Evolutionary conservation across 2,888 invertebrate species (phyloP).

Genomic region (Microplitis deprimator): DNA sequence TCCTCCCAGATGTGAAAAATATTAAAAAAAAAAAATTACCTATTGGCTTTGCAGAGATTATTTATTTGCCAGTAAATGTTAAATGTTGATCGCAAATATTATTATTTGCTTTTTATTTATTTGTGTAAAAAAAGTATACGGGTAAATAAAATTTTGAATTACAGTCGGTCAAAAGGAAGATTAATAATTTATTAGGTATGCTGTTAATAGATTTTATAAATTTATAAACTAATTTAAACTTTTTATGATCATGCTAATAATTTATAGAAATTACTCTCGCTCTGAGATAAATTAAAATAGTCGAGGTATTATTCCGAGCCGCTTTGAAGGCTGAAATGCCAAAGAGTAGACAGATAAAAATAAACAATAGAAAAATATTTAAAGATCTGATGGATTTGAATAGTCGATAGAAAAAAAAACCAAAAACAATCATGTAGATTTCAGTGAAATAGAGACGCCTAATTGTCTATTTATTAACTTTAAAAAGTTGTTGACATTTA

Average conservation of each 20-base stretch:
- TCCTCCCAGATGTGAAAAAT: slow-evolving; percentile 34
- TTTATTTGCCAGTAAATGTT: neutral
- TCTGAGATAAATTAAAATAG: neutral
- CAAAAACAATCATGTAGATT: neutral
- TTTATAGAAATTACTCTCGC: no score
- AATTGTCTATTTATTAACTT: neutral
- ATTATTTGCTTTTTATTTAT: neutral
- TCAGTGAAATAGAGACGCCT: neutral
- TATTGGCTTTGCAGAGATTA: neutral
- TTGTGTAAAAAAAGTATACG: slow-evolving; percentile 34
- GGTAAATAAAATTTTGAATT: slow-evolving; percentile 46
- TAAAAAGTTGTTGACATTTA: neutral
- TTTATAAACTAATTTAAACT: neutral
- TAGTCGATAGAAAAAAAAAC: neutral
- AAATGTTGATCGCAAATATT: neutral
- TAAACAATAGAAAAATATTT: neutral
- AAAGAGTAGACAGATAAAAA: neutral
- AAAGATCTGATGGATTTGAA: no score
- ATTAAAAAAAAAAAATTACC: neutral
- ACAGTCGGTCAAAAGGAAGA: slow-evolving; percentile 51
- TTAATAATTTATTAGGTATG: slow-evolving; percentile 50
- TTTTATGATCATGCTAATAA: no score
- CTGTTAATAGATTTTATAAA: slow-evolving; percentile 41
- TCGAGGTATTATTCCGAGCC: neutral
- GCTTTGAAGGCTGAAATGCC: neutral